Evolutionary conservation across 2,888 invertebrate species (phyloP).

Genomic region (Xestia sexstrigata): DNA sequence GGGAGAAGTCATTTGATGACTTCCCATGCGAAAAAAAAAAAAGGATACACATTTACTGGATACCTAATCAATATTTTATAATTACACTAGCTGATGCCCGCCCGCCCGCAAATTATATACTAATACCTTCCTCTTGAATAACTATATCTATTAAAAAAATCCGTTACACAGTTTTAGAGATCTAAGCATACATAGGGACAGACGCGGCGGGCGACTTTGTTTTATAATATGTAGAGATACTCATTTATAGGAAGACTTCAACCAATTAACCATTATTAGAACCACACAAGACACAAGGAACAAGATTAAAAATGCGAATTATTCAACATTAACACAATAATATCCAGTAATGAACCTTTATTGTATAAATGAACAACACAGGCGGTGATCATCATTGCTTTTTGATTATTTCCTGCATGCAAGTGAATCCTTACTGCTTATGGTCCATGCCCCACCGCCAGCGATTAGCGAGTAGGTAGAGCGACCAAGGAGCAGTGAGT

Average conservation of each 20-base stretch:
- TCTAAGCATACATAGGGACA: too few species aligned
- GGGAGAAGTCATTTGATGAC: too few species aligned
- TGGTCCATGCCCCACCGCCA: background rate
- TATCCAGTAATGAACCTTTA: conserved; percentile 48
- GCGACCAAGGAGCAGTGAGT: background rate
- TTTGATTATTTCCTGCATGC: conserved; percentile 66
- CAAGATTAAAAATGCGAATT: conserved; percentile 42
- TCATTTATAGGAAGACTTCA: conserved; percentile 1
- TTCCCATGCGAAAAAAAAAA: too few species aligned
- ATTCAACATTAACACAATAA: conserved; percentile 51
- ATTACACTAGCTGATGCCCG: too few species aligned
- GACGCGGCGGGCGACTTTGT: too few species aligned
- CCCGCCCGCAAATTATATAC: too few species aligned
- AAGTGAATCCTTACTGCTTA: conserved; percentile 55
- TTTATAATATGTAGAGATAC: too few species aligned
- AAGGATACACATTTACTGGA: too few species aligned
- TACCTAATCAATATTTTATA: too few species aligned
- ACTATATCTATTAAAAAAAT: too few species aligned
- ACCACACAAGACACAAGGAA: conserved; percentile 10
- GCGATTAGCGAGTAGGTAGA: background rate
- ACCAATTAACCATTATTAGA: conserved; percentile 26
- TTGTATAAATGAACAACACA: conserved; percentile 29
- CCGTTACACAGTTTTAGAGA: too few species aligned
- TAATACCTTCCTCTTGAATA: too few species aligned
- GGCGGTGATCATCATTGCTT: conserved; percentile 53